A percentile compares a stretch with the other conserved stretches of the same genome.
These are phyloP conservation scores for Cataglyphis cursor DNA, from an alignment of 2,888 invertebrate genomes.

Conservation along the genomic window DNA sequence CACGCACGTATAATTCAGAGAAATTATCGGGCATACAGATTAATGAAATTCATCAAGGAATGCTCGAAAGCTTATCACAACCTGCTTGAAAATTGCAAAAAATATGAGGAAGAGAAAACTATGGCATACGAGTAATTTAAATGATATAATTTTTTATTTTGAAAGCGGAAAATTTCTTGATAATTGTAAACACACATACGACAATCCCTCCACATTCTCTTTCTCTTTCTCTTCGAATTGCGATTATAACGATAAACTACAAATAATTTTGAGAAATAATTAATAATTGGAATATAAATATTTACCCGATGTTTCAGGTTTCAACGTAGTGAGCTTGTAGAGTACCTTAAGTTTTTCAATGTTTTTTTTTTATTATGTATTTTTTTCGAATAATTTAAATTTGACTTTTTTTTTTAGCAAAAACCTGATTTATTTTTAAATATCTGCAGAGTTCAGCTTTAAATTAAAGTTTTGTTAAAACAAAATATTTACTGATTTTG, in stretches of 20 bases:
- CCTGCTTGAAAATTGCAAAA: slow-evolving; percentile 88
- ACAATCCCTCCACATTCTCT: background rate
- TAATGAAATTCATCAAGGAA: slow-evolving; percentile 87
- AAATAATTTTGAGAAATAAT: background rate
- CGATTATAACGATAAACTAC: background rate
- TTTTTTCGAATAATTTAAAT: background rate
- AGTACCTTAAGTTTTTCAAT: background rate
- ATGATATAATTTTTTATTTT: background rate
- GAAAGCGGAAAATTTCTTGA: background rate
- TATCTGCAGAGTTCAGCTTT: background rate
- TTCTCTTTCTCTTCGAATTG: background rate
- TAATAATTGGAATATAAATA: slow-evolving; percentile 18
- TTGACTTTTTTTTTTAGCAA: background rate
- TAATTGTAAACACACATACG: background rate
- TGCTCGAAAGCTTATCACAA: slow-evolving; percentile 88
- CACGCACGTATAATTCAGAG: slow-evolving; percentile 89
- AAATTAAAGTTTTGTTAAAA: background rate
- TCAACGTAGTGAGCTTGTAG: background rate
- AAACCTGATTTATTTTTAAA: background rate
- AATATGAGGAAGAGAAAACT: slow-evolving; percentile 86
- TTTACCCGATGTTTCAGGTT: too few species aligned
- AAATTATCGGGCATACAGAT: slow-evolving; percentile 89
- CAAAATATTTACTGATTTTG: background rate
- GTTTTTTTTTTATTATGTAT: background rate
- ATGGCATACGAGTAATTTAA: slow-evolving; percentile 61